Conservation (phyloP, 2,113 vertebrate species). For the Narcine bancroftii region DNA sequence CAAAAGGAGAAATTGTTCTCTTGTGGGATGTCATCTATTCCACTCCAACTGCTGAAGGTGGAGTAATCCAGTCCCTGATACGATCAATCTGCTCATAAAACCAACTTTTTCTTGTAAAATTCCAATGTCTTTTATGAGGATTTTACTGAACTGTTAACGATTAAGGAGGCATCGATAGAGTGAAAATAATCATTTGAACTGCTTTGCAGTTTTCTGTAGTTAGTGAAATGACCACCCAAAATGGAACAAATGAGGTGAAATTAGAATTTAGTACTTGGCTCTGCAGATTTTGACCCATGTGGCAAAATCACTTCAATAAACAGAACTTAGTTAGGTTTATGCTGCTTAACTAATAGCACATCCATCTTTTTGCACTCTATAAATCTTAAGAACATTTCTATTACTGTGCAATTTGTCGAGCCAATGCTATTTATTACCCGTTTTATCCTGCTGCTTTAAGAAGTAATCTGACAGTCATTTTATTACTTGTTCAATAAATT, state of each 20-base stretch:
- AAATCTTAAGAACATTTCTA: slow-evolving; percentile 83
- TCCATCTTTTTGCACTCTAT: slow-evolving; percentile 74
- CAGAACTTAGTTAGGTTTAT: slow-evolving; percentile 38
- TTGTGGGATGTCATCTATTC: background rate
- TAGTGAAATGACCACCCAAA: slow-evolving; percentile 1
- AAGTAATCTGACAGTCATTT: slow-evolving; percentile 82
- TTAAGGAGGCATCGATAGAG: background rate
- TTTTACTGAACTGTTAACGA: slow-evolving; percentile 28
- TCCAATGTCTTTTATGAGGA: background rate
- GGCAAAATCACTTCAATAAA: slow-evolving; percentile 35
- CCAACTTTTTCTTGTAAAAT: slow-evolving; percentile 8
- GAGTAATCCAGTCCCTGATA: background rate
- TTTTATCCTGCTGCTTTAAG: slow-evolving; percentile 81
- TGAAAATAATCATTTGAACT: background rate
- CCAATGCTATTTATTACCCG: slow-evolving; percentile 81
- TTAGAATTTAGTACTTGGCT: slow-evolving; percentile 29
- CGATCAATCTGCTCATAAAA: slow-evolving; percentile 23
- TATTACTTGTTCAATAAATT: slow-evolving; percentile 86
- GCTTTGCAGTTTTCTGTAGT: background rate
- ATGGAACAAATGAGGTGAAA: slow-evolving; percentile 32
- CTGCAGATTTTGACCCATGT: slow-evolving; percentile 31
- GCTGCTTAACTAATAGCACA: slow-evolving; percentile 72
- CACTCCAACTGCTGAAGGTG: slow-evolving; percentile 2
- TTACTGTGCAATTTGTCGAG: slow-evolving; percentile 82
- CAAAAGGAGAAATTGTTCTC: background rate